Evolutionary conservation across 92 coral and sea anemone genomes (phyloP), one percentile per base, ranked within the genome.

Genomic region (Actinostola sp.): DNA sequence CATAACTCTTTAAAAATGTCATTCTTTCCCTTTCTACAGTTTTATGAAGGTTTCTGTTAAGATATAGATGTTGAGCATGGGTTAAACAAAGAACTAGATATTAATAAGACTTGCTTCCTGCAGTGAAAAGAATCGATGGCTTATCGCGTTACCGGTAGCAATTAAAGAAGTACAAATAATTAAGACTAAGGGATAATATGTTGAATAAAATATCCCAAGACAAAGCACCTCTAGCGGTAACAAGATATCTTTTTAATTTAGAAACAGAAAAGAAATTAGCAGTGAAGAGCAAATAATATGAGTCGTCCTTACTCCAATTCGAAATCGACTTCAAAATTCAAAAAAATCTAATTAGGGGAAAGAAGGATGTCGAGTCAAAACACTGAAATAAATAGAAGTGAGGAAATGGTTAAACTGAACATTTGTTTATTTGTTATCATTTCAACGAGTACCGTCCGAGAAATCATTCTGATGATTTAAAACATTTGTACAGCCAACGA

Each of bases 91-190:
- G 84, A 81, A 25, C 49, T 39, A 55, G 46, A 51, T 60, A 67
- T 79, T 80, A 45, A 64, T 58, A 76, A 63, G 66, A 70, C 66
- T 66, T 70, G 66, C 57, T 80, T 89, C 88, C 82, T 33, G 63
- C 41, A 69, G 74, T 31, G 80, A 48, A 68, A 39, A 42, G 65
- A 61, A 38, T 80, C 81, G 72, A 81, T 69, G 68, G 71, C 58
- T 71, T 66, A 53, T 80, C 78, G 75, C 77, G 56, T 77, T 43
- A 58, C 75, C 91, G 95, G 88, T 86, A 50, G 88, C 70, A 86
- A 74, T 86, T 86, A 60, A 59, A 49, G 84, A 63, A 59, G 78
- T 50, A 54, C 72, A 78, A 76, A 81, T 89, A 85, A 89, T 89
- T 89, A 86, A 73, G 84, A 78, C 80, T 70, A 25, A n/a, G 65